phyloP scores from a whole-genome alignment of 2,113 vertebrate species.

The Natator depressus region DNA sequence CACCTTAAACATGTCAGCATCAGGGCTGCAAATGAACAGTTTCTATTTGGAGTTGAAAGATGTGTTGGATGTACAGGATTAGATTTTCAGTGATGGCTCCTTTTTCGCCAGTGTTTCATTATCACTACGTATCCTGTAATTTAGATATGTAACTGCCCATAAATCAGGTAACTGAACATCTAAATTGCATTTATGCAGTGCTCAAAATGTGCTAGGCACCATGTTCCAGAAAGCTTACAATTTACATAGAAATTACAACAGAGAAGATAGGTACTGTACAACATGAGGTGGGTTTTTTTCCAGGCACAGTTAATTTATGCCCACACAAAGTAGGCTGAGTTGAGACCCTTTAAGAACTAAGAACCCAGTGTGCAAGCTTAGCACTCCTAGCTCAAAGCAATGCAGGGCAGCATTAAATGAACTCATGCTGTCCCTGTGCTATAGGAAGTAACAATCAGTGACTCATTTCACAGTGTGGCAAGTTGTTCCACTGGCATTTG shows the following conservation, averaged over 20 bases:
- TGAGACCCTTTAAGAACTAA: neutral
- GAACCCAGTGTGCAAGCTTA: neutral
- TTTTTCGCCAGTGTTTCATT: neutral
- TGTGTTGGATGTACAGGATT: neutral
- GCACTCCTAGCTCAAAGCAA: neutral
- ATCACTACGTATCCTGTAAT: neutral
- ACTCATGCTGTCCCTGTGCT: neutral
- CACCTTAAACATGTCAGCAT: neutral
- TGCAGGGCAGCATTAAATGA: neutral
- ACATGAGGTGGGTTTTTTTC: neutral
- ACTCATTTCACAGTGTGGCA: accelerated
- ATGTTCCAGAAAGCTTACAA: accelerated
- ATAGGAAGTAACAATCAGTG: neutral
- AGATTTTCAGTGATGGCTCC: neutral
- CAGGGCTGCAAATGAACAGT: neutral
- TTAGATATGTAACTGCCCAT: neutral
- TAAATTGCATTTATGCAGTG: neutral
- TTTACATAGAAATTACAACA: neutral
- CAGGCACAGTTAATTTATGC: neutral
- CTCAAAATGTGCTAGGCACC: neutral
- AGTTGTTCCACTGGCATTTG: neutral
- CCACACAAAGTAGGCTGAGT: neutral
- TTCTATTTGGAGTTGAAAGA: neutral
- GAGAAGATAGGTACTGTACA: neutral
- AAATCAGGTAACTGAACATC: neutral